Base-by-base conservation (phyloP, 2,797 vertebrate genomes). In the Spatula clypeata region DNA sequence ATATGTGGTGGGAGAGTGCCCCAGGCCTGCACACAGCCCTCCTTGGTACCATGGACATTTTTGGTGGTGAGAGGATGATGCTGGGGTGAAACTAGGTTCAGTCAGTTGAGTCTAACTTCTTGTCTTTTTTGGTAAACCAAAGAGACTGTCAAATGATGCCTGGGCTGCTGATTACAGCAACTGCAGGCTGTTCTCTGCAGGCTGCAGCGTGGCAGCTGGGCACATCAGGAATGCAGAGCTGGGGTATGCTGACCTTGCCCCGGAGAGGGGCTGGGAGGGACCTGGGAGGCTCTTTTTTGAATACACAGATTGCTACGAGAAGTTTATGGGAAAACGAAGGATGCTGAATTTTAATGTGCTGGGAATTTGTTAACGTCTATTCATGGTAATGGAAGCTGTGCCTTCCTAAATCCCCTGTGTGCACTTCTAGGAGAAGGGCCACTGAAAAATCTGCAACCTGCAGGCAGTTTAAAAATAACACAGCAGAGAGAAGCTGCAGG, bases 381-480 rank as follows among this genome's bases (percentile, higher is more conserved):
- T 90, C 21, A 14, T 1, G 1, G 54, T 44, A 69, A 65, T 55
- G 42, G 47, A 90, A 95, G 38, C 49, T 74, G 58, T 87, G 49
- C 32, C 38, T 95, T 94, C 58, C 69, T 87, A 80, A 92, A 47
- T 83, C 81, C 75, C 79, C 80, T n/a, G 29, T 60, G 72, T 77
- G 27, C 16, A 1, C n/a, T 57, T 62, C 27, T 57, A 70, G 20
- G 53, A 95, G 90, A 87, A 94, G 57, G 90, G 90, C 93, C 60
- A 61, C 88, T 86, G 88, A 85, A 96, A 92, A 95, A 94, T 74
- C 96, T 95, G 95, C 83, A 97, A 95, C 94, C 95, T 97, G 92
- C 93, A 96, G 92, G 92, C 92, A 86, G 90, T 95, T 96, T 96
- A 97, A 97, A 97, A 97, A 97, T 97, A 97, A 93, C 92, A 90